Percentiles rank a stretch among this genome's conserved stretches.
Evolutionary conservation across 1,140 invertebrate species (phyloP).

Genomic region (Aphis gossypii): DNA sequence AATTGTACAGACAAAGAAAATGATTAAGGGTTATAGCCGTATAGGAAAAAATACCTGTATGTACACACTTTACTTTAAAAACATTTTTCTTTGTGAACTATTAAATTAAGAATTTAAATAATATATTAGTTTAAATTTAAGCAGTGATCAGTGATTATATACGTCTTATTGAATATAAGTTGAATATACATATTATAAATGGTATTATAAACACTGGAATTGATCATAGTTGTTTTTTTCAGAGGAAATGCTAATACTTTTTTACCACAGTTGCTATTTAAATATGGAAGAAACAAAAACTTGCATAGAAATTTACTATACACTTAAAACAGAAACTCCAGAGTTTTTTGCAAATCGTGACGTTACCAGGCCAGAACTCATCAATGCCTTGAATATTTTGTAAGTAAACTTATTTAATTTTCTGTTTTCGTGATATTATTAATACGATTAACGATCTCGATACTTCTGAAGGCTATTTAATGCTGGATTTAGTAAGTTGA

Average conservation of each 20-base stretch:
- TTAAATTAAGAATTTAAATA: neutral
- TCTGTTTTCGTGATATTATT: neutral
- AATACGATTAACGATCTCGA: neutral
- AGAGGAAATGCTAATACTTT: constrained; percentile 67
- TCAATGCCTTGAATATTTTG: constrained; percentile 59
- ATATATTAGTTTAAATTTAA: no score
- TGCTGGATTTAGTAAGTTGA: neutral
- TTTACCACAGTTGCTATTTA: constrained; percentile 62
- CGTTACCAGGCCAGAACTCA: constrained; percentile 57
- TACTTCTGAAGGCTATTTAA: neutral
- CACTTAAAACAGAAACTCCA: constrained; percentile 60
- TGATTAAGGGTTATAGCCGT: neutral
- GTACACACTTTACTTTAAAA: neutral
- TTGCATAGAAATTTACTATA: constrained; percentile 61
- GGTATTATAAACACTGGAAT: neutral
- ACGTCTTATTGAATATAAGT: neutral
- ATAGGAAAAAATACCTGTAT: neutral
- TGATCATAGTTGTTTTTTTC: neutral
- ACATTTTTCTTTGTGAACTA: neutral
- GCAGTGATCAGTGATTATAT: no score
- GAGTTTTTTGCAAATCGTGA: constrained; percentile 62
- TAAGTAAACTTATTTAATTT: constrained; percentile 58
- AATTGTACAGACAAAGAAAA: neutral
- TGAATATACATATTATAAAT: neutral
- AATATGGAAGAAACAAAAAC: constrained; percentile 61